Conservation (phyloP, 2,797 vertebrate genomes). For the Parauchenoglanis ngamensis region DNA sequence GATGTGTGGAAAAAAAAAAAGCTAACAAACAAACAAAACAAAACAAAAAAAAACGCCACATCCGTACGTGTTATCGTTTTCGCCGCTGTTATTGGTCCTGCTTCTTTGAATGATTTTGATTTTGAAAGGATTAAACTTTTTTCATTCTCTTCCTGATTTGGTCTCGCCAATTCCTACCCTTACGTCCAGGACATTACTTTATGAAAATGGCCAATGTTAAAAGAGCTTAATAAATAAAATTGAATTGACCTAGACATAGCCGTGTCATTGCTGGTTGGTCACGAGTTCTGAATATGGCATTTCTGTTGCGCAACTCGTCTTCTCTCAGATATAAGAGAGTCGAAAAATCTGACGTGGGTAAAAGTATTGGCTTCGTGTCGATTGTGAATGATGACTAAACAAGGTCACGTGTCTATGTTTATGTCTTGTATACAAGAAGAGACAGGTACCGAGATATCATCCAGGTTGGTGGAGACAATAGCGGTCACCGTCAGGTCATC, state of each 20-base stretch:
- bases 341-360: background rate
- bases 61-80: background rate
- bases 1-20: background rate
- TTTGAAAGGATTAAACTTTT: too few species aligned
- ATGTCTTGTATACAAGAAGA: background rate
- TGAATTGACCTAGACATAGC: background rate
- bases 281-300: background rate
- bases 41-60: too few species aligned
- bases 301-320: background rate
- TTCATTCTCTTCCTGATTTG: background rate
- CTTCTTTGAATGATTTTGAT: background rate
- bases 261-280: background rate
- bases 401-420: background rate
- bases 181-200: too few species aligned
- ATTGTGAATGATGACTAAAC: background rate
- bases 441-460: slow-evolving; percentile 81
- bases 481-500: slow-evolving; percentile 80
- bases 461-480: slow-evolving; percentile 77
- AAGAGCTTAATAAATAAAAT: too few species aligned
- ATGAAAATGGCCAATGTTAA: too few species aligned
- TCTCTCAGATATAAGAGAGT: background rate
- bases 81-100: background rate
- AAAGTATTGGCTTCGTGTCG: background rate
- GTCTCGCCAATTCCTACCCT: background rate
- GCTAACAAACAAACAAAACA: too few species aligned